Evolutionary conservation across 1,140 invertebrate genomes (phyloP).

Genomic region (Macrocentrus cingulum): DNA sequence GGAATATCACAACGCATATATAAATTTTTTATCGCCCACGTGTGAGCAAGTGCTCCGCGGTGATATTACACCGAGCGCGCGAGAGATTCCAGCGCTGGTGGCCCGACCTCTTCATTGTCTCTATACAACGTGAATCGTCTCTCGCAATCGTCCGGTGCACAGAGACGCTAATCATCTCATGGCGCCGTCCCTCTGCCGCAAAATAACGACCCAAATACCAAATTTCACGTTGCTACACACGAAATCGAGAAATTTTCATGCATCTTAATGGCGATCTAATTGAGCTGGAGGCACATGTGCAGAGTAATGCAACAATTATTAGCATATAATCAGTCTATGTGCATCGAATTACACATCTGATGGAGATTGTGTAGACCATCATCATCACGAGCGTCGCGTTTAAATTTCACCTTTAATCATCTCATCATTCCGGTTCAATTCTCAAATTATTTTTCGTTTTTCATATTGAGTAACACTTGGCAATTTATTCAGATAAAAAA

Average conservation of each 20-base stretch:
- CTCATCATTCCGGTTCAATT: no score
- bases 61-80: no score
- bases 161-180: constrained; percentile 31
- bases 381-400: no score
- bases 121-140: constrained; percentile 23
- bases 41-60: no score
- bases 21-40: no score
- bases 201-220: constrained; percentile 31
- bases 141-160: constrained; percentile 29
- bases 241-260: constrained; percentile 22
- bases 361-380: no score
- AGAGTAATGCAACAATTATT: constrained; percentile 14
- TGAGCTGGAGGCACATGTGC: constrained; percentile 1
- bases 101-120: constrained; percentile 28
- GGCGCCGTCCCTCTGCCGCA: constrained; percentile 22
- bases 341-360: constrained; percentile 7
- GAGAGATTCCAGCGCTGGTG: constrained; percentile 1
- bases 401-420: no score
- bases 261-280: constrained; percentile 21
- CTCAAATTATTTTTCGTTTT: no score
- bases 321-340: constrained; percentile 15
- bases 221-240: constrained; percentile 23
- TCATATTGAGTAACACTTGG: no score
- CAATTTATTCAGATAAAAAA: no score
- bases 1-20: no score